phyloP scores from a whole-genome alignment of 2,888 invertebrate species.

The Epirrhoe tristata region DNA sequence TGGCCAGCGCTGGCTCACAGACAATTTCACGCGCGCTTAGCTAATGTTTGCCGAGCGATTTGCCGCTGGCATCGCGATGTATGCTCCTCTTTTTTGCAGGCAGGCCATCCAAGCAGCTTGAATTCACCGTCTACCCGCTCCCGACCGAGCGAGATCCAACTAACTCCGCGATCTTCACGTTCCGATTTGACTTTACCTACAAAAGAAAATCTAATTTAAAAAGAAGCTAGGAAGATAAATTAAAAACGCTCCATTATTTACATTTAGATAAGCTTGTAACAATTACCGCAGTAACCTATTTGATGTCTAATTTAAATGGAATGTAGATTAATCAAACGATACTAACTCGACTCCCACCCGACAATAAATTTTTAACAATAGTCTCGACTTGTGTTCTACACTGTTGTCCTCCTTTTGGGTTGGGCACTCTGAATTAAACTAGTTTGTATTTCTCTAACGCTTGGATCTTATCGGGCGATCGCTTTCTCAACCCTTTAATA shows the following conservation, averaged over 20 bases:
- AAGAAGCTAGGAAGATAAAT: conserved; percentile 33
- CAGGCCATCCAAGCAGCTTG: conserved; percentile 46
- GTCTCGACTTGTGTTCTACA: conserved; percentile 75
- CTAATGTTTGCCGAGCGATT: conserved; percentile 79
- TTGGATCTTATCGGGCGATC: conserved; percentile 76
- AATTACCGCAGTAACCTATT: conserved; percentile 71
- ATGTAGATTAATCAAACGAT: conserved; percentile 80
- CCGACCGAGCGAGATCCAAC: conserved; percentile 13
- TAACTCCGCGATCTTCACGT: conserved; percentile 9
- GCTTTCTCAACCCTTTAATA: conserved; percentile 79
- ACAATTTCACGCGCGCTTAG: conserved; percentile 79
- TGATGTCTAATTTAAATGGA: conserved; percentile 77
- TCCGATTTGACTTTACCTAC: conserved; percentile 7
- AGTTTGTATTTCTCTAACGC: conserved; percentile 76
- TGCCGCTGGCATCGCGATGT: conserved; percentile 64
- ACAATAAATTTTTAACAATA: conserved; percentile 77
- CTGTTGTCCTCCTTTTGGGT: conserved; percentile 71
- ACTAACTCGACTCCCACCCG: conserved; percentile 71
- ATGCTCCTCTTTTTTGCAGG: conserved; percentile 55
- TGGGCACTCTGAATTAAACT: conserved; percentile 72
- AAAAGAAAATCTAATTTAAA: conserved; percentile 25
- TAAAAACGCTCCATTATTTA: conserved; percentile 61
- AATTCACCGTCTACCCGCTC: conserved; percentile 29
- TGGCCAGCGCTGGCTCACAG: conserved; percentile 58
- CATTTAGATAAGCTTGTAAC: conserved; percentile 68